Conservation (phyloP, 2,797 vertebrate species). For the Fratercula arctica region DNA sequence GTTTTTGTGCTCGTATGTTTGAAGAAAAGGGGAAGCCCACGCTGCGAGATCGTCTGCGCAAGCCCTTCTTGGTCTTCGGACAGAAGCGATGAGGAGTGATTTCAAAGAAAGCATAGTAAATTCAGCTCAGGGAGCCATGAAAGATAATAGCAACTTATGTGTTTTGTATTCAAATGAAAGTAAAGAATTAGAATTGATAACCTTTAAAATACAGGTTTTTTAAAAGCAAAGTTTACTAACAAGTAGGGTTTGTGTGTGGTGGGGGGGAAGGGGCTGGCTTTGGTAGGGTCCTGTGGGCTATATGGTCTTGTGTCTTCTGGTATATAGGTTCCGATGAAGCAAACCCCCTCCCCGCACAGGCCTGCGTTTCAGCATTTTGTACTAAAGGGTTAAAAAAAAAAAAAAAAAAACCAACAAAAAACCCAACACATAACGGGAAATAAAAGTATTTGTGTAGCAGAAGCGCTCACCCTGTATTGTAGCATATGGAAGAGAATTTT, state of each 20-base stretch:
- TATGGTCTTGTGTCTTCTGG: conserved; percentile 33
- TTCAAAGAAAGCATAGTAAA: conserved; percentile 60
- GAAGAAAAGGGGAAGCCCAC: conserved; percentile 54
- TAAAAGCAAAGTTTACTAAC: conserved; percentile 64
- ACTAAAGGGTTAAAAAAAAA: conserved; percentile 23
- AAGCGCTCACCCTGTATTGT: conserved; percentile 64
- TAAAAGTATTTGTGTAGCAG: conserved; percentile 69
- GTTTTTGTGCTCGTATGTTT: conserved; percentile 14
- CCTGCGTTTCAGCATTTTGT: conserved; percentile 31
- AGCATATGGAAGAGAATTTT: conserved; percentile 75
- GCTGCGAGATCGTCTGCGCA: conserved; percentile 1
- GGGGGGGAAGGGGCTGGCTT: neutral
- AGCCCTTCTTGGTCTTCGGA: conserved; percentile 53
- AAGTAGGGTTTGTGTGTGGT: conserved; percentile 48
- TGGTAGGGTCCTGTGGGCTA: conserved; percentile 31
- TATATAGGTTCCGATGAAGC: neutral
- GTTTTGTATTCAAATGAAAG: conserved; percentile 76
- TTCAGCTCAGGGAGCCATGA: conserved; percentile 80
- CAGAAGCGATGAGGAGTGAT: conserved; percentile 49
- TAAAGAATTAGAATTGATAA: conserved; percentile 76
- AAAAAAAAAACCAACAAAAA: neutral
- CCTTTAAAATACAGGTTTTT: conserved; percentile 73
- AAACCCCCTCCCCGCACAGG: conserved; percentile 12
- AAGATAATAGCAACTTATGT: conserved; percentile 74
- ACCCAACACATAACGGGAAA: conserved; percentile 9